Conservation (phyloP, 2,797 vertebrate genomes). For the Glossophaga mutica region DNA sequence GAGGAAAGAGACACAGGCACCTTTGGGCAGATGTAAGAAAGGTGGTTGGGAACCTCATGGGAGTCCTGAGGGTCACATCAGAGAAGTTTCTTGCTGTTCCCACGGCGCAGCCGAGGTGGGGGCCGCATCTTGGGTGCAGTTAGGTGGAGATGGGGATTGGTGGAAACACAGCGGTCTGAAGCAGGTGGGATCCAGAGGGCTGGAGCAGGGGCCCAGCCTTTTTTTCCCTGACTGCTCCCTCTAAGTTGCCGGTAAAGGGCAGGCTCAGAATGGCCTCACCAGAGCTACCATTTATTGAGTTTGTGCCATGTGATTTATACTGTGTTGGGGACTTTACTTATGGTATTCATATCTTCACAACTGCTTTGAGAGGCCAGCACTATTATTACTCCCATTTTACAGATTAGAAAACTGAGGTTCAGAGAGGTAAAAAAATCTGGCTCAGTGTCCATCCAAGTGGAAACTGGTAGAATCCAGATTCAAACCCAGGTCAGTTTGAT, state of each 20-base stretch:
- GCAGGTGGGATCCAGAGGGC: not conserved
- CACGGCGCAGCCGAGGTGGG: not conserved
- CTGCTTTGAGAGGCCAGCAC: not conserved
- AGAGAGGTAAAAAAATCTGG: not conserved
- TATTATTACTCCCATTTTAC: not conserved
- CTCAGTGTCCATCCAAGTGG: not conserved
- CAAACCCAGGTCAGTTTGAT: not conserved
- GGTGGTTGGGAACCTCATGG: not conserved
- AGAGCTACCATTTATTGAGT: not conserved
- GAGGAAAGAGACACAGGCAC: not conserved
- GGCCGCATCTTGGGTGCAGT: not conserved
- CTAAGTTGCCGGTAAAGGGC: not conserved
- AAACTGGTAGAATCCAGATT: not conserved
- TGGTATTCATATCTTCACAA: not conserved
- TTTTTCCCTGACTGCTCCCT: not conserved
- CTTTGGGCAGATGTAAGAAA: not conserved
- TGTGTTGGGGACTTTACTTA: not conserved
- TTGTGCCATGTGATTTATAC: not conserved
- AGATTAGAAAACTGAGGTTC: not conserved
- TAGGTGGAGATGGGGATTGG: not conserved
- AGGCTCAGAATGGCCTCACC: not conserved
- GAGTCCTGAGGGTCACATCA: not conserved
- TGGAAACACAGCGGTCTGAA: not conserved
- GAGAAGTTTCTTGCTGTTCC: not conserved
- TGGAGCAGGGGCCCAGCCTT: not conserved